phyloP scores from a whole-genome alignment of 2,113 vertebrate genomes.

The Centropus unirufus region DNA sequence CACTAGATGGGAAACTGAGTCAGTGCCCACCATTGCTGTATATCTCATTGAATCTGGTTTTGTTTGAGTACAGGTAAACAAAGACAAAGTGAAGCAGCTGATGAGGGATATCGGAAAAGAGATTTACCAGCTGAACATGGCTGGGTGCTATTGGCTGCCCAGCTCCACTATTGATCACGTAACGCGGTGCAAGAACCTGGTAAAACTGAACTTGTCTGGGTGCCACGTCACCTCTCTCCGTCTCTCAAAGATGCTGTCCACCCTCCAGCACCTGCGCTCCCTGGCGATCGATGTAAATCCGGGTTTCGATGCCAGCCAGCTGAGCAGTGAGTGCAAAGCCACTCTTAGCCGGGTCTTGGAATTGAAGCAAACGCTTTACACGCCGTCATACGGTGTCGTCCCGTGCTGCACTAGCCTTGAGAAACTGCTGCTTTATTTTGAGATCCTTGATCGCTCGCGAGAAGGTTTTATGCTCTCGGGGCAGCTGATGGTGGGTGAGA shows the following conservation, averaged over 20 bases:
- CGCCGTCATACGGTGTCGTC: constrained; percentile 92
- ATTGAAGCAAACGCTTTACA: constrained; percentile 91
- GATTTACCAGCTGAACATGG: constrained; percentile 89
- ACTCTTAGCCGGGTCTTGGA: constrained; percentile 87
- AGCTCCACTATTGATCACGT: constrained; percentile 83
- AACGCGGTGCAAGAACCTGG: constrained; percentile 85
- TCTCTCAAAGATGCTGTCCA: constrained; percentile 89
- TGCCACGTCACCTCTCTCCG: constrained; percentile 88
- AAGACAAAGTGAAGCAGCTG: constrained; percentile 82
- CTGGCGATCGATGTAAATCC: constrained; percentile 90
- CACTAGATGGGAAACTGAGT: neutral
- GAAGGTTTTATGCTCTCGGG: constrained; percentile 89
- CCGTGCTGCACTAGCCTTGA: constrained; percentile 92
- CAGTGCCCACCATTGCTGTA: neutral
- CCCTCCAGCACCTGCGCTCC: constrained; percentile 82
- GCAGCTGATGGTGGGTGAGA: constrained; percentile 96
- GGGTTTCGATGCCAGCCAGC: constrained; percentile 86
- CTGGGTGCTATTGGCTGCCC: constrained; percentile 94
- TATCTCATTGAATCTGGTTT: neutral
- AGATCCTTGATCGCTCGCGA: constrained; percentile 89
- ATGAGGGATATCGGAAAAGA: constrained; percentile 83
- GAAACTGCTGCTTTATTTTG: constrained; percentile 91
- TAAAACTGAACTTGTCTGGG: constrained; percentile 89
- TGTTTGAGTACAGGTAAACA: constrained; percentile 80
- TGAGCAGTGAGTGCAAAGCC: constrained; percentile 89